Evolutionary conservation across 2,888 invertebrate species (phyloP).

Genomic region (Drosophila prostipennis): DNA sequence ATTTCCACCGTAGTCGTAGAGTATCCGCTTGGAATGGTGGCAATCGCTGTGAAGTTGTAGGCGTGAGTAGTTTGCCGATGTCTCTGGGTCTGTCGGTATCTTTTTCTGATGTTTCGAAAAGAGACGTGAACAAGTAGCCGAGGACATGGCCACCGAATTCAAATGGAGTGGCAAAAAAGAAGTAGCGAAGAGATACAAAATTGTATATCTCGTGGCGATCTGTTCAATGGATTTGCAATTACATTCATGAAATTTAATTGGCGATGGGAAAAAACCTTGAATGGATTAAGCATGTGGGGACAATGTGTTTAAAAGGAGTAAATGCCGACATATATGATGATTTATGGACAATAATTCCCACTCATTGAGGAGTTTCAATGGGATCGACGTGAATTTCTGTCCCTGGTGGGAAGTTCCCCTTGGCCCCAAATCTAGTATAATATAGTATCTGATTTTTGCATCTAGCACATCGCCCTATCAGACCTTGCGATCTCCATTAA

Average conservation of each 20-base stretch:
- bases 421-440: conserved; percentile 4
- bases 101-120: conserved; percentile 38
- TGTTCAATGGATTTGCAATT: conserved; percentile 49
- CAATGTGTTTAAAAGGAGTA: conserved; percentile 32
- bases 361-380: conserved; percentile 20
- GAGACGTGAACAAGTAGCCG: conserved; percentile 54
- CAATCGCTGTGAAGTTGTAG: conserved; percentile 57
- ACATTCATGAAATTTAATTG: conserved; percentile 53
- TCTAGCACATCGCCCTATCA: conserved; percentile 18
- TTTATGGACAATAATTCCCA: conserved; percentile 27
- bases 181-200: conserved; percentile 25
- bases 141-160: conserved; percentile 53
- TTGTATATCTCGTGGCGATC: conserved; percentile 27
- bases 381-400: neutral
- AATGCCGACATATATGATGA: neutral
- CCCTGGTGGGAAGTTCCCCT: conserved; percentile 12
- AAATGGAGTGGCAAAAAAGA: conserved; percentile 41
- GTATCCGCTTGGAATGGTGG: conserved; percentile 20
- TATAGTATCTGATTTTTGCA: conserved; percentile 20
- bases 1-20: conserved; percentile 6
- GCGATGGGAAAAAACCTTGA: conserved; percentile 40
- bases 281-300: conserved; percentile 37
- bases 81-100: conserved; percentile 29
- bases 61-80: conserved; percentile 54
- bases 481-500: conserved; percentile 16